Evolutionary conservation across 2,797 vertebrate genomes (phyloP), one percentile per base, ranked within the genome.

Genomic region (Zenarchopterus dispar): DNA sequence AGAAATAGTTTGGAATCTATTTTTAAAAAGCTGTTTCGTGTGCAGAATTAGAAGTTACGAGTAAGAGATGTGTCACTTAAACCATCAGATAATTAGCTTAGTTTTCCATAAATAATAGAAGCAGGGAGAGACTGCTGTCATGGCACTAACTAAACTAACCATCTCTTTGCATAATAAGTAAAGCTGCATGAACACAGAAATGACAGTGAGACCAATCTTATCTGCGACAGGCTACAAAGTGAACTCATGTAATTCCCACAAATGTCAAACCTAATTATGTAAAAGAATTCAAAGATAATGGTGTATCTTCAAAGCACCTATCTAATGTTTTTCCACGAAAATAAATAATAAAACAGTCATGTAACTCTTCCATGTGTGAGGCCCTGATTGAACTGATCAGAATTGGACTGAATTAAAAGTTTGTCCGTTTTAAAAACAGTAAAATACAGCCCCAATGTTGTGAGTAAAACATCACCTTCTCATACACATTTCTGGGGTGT

Each of bases 401-500:
- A 53, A 8, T 36, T 50, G 28, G 28, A 16, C 16, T 17, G 36
- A 50, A 60, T 19, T 1, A 54, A 26, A 43, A 7, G 13, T 8
- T 23, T 22, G 41, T 22, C 11, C 8, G 1, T 8, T 41, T 39
- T n/a, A n/a, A n/a, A n/a, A n/a, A n/a, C n/a, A n/a, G n/a, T n/a
- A n/a, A n/a, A n/a, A n/a, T n/a, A n/a, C n/a, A n/a, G n/a, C n/a
- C n/a, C n/a, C n/a, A n/a, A n/a, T n/a, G n/a, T n/a, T n/a, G n/a
- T n/a, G 48, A 21, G 53, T 55, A 59, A 15, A 66, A 74, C 22
- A 36, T 63, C 76, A 54, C 31, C 66, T 70, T 77, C 52, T 77
- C 58, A 67, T 59, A 71, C 75, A 46, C 9, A 2, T 73, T 68
- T 42, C 57, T 50, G 16, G 13, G 36, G 23, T 54, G 8, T 41